Conservation (phyloP, 1,140 invertebrate species). For the Zelostemma sp. region DNA sequence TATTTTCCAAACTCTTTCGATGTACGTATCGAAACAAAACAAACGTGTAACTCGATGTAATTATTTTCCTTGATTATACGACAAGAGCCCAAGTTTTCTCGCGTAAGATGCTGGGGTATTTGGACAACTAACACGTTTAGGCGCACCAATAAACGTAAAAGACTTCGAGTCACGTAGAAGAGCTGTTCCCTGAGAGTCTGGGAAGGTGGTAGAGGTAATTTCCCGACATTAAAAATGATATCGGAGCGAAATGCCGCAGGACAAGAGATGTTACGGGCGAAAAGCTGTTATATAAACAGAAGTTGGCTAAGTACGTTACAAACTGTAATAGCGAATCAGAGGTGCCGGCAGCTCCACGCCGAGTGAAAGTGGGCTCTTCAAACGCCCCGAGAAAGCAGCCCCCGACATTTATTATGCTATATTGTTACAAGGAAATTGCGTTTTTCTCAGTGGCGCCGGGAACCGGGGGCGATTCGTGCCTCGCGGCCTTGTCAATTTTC, state of each 20-base stretch:
- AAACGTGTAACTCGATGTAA: too few relatives aligned
- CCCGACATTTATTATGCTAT: slow-evolving; percentile 66
- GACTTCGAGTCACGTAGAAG: slow-evolving; percentile 8
- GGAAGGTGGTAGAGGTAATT: slow-evolving; percentile 61
- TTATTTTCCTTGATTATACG: too few relatives aligned
- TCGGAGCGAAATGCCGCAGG: slow-evolving; percentile 59
- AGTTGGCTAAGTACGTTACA: slow-evolving; percentile 71
- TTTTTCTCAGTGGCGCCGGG: slow-evolving; percentile 62
- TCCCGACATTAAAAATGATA: slow-evolving; percentile 68
- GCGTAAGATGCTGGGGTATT: neutral
- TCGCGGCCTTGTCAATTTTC: slow-evolving; percentile 32
- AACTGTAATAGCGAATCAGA: slow-evolving; percentile 68
- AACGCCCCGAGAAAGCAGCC: slow-evolving; percentile 48
- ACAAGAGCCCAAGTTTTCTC: too few relatives aligned
- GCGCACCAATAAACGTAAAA: neutral
- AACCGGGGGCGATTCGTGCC: slow-evolving; percentile 20
- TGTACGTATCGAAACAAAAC: neutral
- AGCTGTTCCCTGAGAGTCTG: neutral
- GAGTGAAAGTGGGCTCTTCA: slow-evolving; percentile 54
- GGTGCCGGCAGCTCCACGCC: slow-evolving; percentile 47
- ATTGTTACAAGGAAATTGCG: slow-evolving; percentile 69
- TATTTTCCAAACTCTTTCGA: slow-evolving; percentile 22
- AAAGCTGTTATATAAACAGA: slow-evolving; percentile 71
- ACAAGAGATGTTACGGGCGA: slow-evolving; percentile 58
- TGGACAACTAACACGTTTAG: neutral